Evolutionary conservation across 2,797 vertebrate species (phyloP), one percentile per base, ranked within the genome.

Genomic region (Tamandua tetradactyla): DNA sequence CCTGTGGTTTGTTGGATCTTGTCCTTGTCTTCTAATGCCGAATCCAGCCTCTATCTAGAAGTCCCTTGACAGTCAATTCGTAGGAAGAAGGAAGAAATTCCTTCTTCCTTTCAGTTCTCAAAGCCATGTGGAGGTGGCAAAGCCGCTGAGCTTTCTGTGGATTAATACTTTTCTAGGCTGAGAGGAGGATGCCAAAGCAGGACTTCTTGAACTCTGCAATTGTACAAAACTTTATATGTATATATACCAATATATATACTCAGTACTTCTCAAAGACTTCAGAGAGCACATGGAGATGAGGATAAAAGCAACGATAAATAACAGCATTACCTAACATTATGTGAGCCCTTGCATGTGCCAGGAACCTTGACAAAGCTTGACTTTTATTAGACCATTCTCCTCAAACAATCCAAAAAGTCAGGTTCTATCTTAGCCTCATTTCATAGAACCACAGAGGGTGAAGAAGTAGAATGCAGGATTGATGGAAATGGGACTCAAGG

Each of bases 391-490:
- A 40, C 44, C 27, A 22, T 59, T 55, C 66, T 62, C 59, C 5
- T 72, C 79, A 52, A 87, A 68, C 11, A 44, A 25, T 78, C 42
- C 52, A 81, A 9, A 20, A 37, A 79, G 20, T 61, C 78, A 68
- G n/a, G 15, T 11, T 95, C n/a, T 68, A 7, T 72, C 83, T 89
- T 84, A 84, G 27, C 10, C 32, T 88, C n/a, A 68, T 49, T 95
- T 72, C 30, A 83, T 35, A 75, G 12, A 88, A 32, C 6, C n/a
- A 72, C 22, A 62, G 88, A 59, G 40, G 1, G 27, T 49, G 14
- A 69, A 79, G 92, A 72, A 8, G 1, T 42, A 66, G 7, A 76
- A 37, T 11, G 3, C 5, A 90, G 52, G 47, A 47, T 32, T 84
- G 35, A 79, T 82, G n/a, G 62, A 14, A 75, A 80, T 3, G 80